A percentile compares a stretch with the other conserved stretches of the same genome.
These are phyloP conservation scores for Nephrotoma appendiculata DNA, from an alignment of 2,888 invertebrate species.

Conservation along the genomic window DNA sequence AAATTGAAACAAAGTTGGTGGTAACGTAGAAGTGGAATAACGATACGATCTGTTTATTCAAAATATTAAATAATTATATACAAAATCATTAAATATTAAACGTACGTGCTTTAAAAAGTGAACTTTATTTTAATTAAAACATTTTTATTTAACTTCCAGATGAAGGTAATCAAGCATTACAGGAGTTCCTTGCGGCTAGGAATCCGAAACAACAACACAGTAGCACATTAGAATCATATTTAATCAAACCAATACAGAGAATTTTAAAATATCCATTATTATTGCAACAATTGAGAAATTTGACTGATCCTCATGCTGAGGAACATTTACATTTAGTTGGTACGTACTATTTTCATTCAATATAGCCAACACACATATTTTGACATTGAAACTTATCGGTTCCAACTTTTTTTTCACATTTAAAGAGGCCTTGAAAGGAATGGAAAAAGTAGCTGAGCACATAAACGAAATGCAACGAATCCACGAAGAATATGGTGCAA, in stretches of 20 bases:
- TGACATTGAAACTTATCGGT: too few species aligned
- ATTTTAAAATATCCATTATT: slow-evolving; percentile 94
- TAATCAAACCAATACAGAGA: slow-evolving; percentile 97
- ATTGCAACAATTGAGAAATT: slow-evolving; percentile 84
- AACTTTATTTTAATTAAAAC: not conserved
- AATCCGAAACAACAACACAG: slow-evolving; percentile 96
- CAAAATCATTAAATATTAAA: not conserved
- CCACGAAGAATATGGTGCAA: slow-evolving; percentile 97
- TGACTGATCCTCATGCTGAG: slow-evolving; percentile 83
- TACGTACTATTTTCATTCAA: slow-evolving; percentile 30
- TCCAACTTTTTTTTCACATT: not conserved
- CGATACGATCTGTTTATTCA: not conserved
- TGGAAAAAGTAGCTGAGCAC: slow-evolving; percentile 98
- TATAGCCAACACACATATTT: too few species aligned
- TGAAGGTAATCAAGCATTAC: slow-evolving; percentile 91
- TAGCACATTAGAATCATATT: slow-evolving; percentile 90
- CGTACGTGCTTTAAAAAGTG: too few species aligned
- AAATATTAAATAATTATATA: not conserved
- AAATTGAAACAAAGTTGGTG: not conserved
- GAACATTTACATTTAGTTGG: slow-evolving; percentile 89
- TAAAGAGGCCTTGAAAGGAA: slow-evolving; percentile 86
- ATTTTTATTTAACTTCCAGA: slow-evolving; percentile 36
- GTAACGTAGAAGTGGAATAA: not conserved
- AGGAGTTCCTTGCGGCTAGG: slow-evolving; percentile 85
- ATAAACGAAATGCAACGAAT: slow-evolving; percentile 99